phyloP scores from a whole-genome alignment of 1,140 invertebrate genomes.

The Pemphigus obesinymphae region DNA sequence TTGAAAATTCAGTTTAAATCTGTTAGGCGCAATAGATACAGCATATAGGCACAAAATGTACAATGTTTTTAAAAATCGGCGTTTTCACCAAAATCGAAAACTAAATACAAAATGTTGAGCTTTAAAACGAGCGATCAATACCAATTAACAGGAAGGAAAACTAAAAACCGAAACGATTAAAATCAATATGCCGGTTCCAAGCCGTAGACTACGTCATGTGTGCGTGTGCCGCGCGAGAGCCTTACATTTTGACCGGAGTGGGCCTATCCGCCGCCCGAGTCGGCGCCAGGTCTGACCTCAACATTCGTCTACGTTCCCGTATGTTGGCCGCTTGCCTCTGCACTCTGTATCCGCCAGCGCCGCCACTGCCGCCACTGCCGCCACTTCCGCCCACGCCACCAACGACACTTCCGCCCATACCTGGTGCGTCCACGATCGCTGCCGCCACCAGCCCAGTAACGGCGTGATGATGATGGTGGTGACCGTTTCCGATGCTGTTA shows the following conservation, averaged over 20 bases:
- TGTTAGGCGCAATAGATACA: no score
- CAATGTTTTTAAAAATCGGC: no score
- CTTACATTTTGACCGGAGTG: constrained; percentile 51
- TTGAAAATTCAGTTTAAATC: no score
- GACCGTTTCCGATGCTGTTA: not conserved
- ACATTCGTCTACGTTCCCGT: constrained; percentile 90
- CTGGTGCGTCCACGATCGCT: not conserved
- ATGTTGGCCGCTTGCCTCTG: constrained; percentile 88
- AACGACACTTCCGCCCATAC: no score
- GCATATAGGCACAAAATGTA: no score
- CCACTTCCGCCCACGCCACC: constrained; percentile 48
- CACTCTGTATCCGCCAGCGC: constrained; percentile 74
- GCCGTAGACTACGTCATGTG: not conserved
- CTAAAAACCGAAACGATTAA: not conserved
- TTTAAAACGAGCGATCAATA: no score
- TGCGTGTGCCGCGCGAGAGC: constrained; percentile 10
- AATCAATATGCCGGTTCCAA: not conserved
- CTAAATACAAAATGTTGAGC: no score
- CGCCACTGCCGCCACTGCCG: constrained; percentile 46
- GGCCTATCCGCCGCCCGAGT: constrained; percentile 46
- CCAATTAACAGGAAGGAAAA: no score
- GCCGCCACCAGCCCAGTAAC: no score
- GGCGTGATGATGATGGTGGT: not conserved
- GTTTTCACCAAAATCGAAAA: no score
- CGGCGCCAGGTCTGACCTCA: constrained; percentile 66